Evolutionary conservation across 2,888 invertebrate genomes (phyloP), one percentile per base, ranked within the genome.

Genomic region (Nomada lathburiana): DNA sequence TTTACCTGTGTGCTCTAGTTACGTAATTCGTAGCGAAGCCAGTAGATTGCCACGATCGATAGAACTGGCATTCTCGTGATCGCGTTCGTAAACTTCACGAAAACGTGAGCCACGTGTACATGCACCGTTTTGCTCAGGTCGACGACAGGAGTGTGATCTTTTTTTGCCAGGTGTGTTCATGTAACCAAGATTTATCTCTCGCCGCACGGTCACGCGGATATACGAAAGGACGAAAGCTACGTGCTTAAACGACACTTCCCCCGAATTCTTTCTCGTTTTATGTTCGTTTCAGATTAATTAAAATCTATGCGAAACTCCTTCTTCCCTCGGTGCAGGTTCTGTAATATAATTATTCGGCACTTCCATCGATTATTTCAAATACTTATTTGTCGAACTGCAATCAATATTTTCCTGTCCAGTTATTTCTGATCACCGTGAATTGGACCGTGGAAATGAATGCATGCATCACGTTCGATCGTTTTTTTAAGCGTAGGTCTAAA

Each of bases 31-130:
- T 5, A 18, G 42, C 57, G 59, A 23, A 23, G 11, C 16, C 36
- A 57, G n/a, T 60, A 77, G 80, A 86, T 85, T 67, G 52, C 1
- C 55, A 26, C 11, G 59, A 53, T 71, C 76, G 87, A 87, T 76
- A 77, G 55, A 63, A n/a, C n/a, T 52, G 50, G 74, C 82, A 67
- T 52, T 80, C 74, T 72, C 80, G 76, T 77, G 79, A 80, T 72
- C 76, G 70, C 82, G 83, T 80, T 84, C 75, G 71, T 72, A 80
- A 80, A 68, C 72, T 80, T 79, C 70, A 65, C 73, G 77, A 80
- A 85, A 86, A 86, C 84, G 79, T 79, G 83, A 83, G 73, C 64
- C 88, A 82, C 86, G 85, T 76, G 82, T 36, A 36, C 36, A 5
- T 59, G 73, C 65, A 47, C 42, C 64, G 55, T 29, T 74, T 75